Conservation (phyloP, 2,113 vertebrate genomes). For the Muscicapa adusta region DNA sequence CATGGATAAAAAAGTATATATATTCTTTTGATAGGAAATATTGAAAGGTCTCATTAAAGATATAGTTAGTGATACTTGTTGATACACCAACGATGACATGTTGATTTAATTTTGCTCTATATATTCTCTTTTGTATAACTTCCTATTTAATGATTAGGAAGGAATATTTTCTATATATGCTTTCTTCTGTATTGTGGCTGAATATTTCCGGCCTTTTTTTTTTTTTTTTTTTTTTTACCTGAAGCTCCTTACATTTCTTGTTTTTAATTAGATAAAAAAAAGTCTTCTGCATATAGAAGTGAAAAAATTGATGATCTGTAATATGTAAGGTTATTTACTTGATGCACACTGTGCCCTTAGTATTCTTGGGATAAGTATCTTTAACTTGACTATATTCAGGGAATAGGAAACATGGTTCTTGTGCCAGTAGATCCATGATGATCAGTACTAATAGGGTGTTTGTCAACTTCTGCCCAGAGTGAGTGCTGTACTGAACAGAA, state of each 20-base stretch:
- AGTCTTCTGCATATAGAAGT: not conserved
- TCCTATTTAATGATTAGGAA: not conserved
- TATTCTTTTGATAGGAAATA: not conserved
- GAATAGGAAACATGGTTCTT: not conserved
- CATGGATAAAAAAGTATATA: not conserved
- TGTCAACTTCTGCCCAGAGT: not conserved
- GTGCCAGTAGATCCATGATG: not conserved
- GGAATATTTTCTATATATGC: not conserved
- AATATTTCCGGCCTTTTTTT: not conserved
- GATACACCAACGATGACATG: not conserved
- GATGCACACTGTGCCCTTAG: not conserved
- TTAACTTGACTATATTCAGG: not conserved
- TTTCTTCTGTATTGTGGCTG: not conserved
- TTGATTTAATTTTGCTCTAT: not conserved
- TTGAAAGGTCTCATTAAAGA: not conserved
- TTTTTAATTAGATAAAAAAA: not conserved
- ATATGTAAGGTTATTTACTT: not conserved
- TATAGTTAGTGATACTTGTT: not conserved
- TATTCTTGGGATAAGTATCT: not conserved
- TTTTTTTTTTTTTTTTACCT: not conserved
- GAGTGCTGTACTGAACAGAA: accelerated
- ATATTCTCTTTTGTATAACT: not conserved
- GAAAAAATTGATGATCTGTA: not conserved
- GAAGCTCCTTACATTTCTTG: not conserved
- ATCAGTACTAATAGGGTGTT: not conserved